Base-by-base conservation (phyloP, 2,113 vertebrate species). In the Colossoma macropomum region DNA sequence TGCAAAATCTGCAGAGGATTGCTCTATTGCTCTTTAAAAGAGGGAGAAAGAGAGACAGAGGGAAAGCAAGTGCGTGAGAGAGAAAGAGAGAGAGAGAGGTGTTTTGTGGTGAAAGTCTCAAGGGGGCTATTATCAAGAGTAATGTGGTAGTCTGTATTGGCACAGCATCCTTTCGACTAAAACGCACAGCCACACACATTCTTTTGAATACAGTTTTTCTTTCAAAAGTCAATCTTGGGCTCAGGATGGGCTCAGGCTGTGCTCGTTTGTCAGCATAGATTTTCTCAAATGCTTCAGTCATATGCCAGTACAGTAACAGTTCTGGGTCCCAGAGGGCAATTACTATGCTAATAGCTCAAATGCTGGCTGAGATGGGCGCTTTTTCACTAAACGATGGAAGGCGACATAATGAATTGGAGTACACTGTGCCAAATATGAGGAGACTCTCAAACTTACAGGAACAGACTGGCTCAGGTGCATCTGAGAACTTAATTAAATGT, bases 271-370 rank as follows among this genome's bases (percentile, higher is more conserved):
- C 41, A 45, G 41, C 17, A 30, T 56, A 75, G 27, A 75, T 50
- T 77, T 65, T 65, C 65, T 84, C 45, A 74, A 72, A 77, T 16
- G 66, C 77, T 41, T 68, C 66, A 77, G 54, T 48, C 60, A 73
- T 21, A 38, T n/a, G 62, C 32, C 78, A 84, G 70, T 27, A 41
- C 75, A 52, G 78, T 68, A 84, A 66, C 59, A 73, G 50, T 50
- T 86, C 73, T 84, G 56, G 45, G 54, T 72, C 73, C 69, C 69
- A 63, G 52, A 81, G 48, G 86, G 82, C 75, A 48, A 75, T 84
- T 74, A 78, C 74, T 78, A 86, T 84, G 85, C 82, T 74, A 81
- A 78, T 77, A 62, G 68, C 78, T 75, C 41, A 62, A 81, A 78
- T 30, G 27, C 71, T 60, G 65, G 77, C 56, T 41, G 59, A 70